A percentile compares a stretch with the other conserved stretches of the same genome.
Conservation (phyloP, 2,888 invertebrate genomes). For the Drymonia ruficornis region DNA sequence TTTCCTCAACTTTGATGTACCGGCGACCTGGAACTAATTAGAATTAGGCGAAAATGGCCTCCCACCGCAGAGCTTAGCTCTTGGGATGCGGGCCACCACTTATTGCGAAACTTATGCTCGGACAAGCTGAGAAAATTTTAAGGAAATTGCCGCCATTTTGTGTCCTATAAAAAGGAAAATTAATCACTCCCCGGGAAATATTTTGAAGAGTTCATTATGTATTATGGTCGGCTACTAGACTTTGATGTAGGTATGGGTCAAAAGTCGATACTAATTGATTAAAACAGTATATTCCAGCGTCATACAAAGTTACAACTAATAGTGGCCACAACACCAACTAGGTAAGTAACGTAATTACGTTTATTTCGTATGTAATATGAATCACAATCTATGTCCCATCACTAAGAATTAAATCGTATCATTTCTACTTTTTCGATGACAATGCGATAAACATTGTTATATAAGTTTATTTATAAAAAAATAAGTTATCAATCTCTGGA, state of each 20-base stretch:
- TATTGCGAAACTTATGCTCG: constrained; percentile 50
- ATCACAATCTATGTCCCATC: no score
- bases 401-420: no score
- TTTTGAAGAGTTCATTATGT: not conserved
- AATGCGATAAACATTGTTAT: no score
- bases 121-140: constrained; percentile 43
- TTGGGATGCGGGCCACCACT: constrained; percentile 37
- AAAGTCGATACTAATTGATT: no score
- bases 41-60: constrained; percentile 67
- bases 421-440: no score
- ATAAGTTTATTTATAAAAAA: no score
- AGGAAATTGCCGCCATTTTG: constrained; percentile 23
- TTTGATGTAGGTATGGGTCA: no score
- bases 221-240: not conserved
- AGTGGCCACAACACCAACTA: no score
- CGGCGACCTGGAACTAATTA: constrained; percentile 75
- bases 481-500: no score
- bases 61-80: constrained; percentile 39
- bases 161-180: constrained; percentile 32
- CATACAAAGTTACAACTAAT: not conserved
- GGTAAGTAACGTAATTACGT: no score
- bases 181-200: constrained; percentile 18
- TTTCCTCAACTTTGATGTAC: constrained; percentile 71
- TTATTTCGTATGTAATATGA: no score
- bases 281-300: not conserved